phyloP scores from a whole-genome alignment of 2,888 invertebrate genomes.

The Caradrina clavipalpis region DNA sequence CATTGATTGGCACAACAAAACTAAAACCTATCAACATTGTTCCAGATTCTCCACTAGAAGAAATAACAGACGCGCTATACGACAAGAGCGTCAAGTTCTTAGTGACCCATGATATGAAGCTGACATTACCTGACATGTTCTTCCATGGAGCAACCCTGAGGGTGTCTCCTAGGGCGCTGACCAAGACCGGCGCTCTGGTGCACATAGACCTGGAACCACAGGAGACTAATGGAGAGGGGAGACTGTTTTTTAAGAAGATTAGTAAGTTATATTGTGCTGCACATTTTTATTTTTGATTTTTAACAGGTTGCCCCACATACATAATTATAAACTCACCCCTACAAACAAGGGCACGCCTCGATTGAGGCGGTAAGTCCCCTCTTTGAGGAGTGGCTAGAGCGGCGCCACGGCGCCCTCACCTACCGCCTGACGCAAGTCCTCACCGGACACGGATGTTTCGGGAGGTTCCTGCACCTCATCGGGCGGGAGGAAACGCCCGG shows the following conservation, averaged over 20 bases:
- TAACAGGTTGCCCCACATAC: too few relatives aligned
- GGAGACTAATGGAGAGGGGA: conserved; percentile 86
- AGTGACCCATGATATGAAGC: conserved; percentile 94
- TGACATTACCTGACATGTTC: conserved; percentile 93
- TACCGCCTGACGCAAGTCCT: too few relatives aligned
- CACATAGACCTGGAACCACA: conserved; percentile 93
- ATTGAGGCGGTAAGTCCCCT: too few relatives aligned
- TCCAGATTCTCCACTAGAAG: conserved; percentile 93
- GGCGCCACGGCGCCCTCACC: too few relatives aligned
- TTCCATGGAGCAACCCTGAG: conserved; percentile 94
- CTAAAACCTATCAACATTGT: conserved; percentile 30
- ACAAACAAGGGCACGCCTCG: too few relatives aligned
- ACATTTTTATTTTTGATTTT: too few relatives aligned
- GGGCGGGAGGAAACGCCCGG: too few relatives aligned
- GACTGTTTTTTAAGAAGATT: conserved; percentile 93
- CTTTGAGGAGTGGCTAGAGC: too few relatives aligned
- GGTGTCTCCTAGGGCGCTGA: conserved; percentile 94
- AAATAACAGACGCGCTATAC: conserved; percentile 93
- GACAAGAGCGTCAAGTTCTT: conserved; percentile 94
- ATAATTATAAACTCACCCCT: too few relatives aligned
- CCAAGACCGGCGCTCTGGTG: conserved; percentile 94
- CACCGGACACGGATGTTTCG: too few relatives aligned
- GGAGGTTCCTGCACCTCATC: too few relatives aligned
- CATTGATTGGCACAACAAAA: too few relatives aligned
- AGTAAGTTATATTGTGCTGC: conserved; percentile 87